A percentile compares a stretch with the other conserved stretches of the same genome.
Evolutionary conservation across 2,888 invertebrate species (phyloP).

Genomic region (Megamerina dolium): DNA sequence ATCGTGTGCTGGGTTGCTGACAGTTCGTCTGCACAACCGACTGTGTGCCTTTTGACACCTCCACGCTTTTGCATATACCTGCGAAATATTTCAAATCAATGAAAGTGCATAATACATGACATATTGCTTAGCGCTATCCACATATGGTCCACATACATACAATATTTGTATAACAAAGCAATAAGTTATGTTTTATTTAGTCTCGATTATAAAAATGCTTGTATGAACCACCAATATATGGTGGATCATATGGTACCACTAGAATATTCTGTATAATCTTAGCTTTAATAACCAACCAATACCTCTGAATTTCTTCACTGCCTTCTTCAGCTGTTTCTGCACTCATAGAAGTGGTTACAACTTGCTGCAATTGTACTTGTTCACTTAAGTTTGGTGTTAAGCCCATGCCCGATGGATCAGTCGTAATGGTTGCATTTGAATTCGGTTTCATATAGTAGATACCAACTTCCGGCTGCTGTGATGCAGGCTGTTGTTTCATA

Average conservation of each 20-base stretch:
- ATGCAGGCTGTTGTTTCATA: slow-evolving; percentile 38
- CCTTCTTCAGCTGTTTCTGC: slow-evolving; percentile 36
- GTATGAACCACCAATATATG: no score
- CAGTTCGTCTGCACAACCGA: slow-evolving; percentile 68
- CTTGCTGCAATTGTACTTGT: slow-evolving; percentile 22
- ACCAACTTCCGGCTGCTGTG: slow-evolving; percentile 30
- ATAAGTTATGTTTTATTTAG: no score
- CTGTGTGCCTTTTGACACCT: slow-evolving; percentile 69
- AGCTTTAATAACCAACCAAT: not conserved
- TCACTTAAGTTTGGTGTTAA: slow-evolving; percentile 24
- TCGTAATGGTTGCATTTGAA: slow-evolving; percentile 19
- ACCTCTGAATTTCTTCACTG: slow-evolving; percentile 49
- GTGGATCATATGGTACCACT: no score
- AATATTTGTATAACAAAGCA: no score
- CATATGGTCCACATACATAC: no score
- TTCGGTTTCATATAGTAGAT: slow-evolving; percentile 34
- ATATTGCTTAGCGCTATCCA: no score
- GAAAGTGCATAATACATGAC: no score
- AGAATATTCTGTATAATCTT: not conserved
- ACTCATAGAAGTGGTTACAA: not conserved
- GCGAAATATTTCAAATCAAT: not conserved
- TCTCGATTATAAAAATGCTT: no score
- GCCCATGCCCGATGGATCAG: slow-evolving; percentile 9
- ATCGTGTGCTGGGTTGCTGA: slow-evolving; percentile 36
- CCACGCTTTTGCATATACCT: slow-evolving; percentile 76